phyloP scores from a whole-genome alignment of 1,140 invertebrate genomes.

The Coptotermes formosanus region DNA sequence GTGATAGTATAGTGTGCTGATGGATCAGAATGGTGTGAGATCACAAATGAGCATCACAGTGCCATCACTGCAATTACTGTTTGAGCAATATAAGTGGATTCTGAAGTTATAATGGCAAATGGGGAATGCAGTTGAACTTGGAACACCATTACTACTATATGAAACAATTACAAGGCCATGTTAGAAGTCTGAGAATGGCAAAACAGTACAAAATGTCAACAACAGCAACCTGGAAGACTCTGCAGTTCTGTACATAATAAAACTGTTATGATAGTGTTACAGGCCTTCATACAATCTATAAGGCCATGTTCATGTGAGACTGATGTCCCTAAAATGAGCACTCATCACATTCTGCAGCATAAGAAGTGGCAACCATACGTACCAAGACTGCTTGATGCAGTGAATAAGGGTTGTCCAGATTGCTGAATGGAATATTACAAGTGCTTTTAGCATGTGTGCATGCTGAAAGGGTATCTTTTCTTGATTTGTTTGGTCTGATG shows the following conservation, averaged over 20 bases:
- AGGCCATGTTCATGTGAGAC: neutral
- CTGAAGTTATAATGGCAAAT: neutral
- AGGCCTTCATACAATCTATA: neutral
- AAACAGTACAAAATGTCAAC: neutral
- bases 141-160: neutral
- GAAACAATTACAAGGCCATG: neutral
- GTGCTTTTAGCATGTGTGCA: no score
- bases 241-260: neutral
- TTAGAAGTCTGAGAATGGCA: neutral
- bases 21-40: no score
- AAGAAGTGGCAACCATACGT: neutral
- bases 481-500: neutral
- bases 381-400: neutral
- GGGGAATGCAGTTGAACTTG: neutral
- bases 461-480: neutral
- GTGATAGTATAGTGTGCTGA: no score
- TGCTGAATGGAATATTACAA: neutral
- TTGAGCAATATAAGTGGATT: neutral
- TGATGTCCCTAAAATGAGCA: neutral
- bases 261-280: neutral
- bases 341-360: neutral
- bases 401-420: neutral
- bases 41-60: no score
- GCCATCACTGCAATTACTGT: neutral
- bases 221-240: neutral